A percentile compares a stretch with the other conserved stretches of the same genome.
Evolutionary conservation across 2,113 vertebrate genomes (phyloP).

Genomic region (Serilophus lunatus): DNA sequence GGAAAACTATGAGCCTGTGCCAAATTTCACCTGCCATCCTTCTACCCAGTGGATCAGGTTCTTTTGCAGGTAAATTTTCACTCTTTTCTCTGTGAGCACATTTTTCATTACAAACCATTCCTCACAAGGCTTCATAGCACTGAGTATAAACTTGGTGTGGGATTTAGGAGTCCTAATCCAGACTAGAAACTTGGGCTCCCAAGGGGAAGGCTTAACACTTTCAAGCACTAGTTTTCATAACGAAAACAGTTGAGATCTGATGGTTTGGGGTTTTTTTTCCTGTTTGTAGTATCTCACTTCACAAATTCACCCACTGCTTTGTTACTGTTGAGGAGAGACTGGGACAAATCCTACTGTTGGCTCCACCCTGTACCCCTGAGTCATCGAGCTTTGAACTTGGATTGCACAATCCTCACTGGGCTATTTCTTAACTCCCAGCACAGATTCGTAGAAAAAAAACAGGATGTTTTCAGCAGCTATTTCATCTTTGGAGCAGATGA

Average conservation of each 20-base stretch:
- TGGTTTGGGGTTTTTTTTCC: not conserved
- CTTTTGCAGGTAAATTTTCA: not conserved
- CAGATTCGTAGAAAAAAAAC: not conserved
- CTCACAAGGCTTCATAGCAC: not conserved
- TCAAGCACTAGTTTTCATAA: not conserved
- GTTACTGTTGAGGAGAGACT: not conserved
- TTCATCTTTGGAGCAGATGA: not conserved
- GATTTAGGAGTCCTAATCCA: not conserved
- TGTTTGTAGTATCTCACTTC: not conserved
- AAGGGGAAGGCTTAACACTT: not conserved
- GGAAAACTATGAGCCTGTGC: not conserved
- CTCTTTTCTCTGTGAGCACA: not conserved
- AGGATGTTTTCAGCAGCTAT: conserved; percentile 18
- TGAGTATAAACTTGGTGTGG: not conserved
- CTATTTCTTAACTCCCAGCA: conserved; percentile 18
- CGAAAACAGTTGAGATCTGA: not conserved
- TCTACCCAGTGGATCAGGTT: not conserved
- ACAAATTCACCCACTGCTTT: not conserved
- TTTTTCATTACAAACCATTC: not conserved
- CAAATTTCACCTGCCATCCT: not conserved
- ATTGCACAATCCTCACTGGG: conserved; percentile 4
- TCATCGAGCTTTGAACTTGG: not conserved
- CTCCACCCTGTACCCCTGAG: not conserved
- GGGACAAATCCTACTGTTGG: not conserved
- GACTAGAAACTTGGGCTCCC: not conserved